These are phyloP conservation scores for Trichopoda pennipes DNA, from an alignment of 2,888 invertebrate genomes.

Conservation along the genomic window DNA sequence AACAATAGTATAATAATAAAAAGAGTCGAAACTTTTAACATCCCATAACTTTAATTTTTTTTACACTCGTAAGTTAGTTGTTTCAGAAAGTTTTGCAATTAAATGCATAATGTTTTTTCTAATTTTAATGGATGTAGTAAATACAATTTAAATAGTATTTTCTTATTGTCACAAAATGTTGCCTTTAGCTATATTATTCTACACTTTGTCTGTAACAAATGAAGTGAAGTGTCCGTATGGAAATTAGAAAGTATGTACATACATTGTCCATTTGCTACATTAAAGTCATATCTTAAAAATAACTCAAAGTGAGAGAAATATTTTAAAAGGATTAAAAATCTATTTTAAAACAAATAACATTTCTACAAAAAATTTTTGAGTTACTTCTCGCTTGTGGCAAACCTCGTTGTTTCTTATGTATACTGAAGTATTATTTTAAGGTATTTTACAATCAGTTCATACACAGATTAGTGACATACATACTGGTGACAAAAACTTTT, in stretches of 20 bases:
- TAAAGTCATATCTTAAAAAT: too few relatives aligned
- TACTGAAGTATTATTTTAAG: conserved; percentile 16
- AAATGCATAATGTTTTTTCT: neutral
- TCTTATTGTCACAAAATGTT: conserved; percentile 7
- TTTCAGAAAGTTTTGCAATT: too few relatives aligned
- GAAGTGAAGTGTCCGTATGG: neutral
- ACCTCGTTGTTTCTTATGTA: neutral
- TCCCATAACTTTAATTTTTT: conserved; percentile 14
- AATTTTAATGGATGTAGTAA: conserved; percentile 3
- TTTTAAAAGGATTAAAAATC: too few relatives aligned
- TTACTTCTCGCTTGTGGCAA: too few relatives aligned
- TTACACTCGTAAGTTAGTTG: neutral
- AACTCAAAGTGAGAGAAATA: too few relatives aligned
- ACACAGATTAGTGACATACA: neutral
- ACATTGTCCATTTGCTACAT: too few relatives aligned
- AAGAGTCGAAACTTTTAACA: conserved; percentile 26
- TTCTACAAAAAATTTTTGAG: too few relatives aligned
- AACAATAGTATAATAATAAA: too few relatives aligned
- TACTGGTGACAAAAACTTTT: neutral
- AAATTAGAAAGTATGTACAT: conserved; percentile 4
- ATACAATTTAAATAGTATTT: neutral
- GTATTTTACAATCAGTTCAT: conserved; percentile 17
- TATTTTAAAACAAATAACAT: too few relatives aligned
- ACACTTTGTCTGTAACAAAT: conserved; percentile 14
- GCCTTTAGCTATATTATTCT: conserved; percentile 13